phyloP scores from a whole-genome alignment of 35 echinoderm and acorn worm genomes.

The Anneissia japonica region DNA sequence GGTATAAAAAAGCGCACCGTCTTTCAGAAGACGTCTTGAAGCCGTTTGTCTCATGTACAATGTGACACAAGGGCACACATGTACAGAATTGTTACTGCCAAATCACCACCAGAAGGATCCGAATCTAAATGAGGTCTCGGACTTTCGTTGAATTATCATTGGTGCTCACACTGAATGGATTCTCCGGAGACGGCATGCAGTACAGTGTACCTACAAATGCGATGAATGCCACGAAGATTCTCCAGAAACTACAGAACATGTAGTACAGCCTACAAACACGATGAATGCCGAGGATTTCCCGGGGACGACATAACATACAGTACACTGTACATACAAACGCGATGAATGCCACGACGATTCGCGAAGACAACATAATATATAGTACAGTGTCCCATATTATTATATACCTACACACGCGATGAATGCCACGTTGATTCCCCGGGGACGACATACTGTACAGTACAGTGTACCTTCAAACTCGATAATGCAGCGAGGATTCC shows the following conservation, averaged over 20 bases:
- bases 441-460: neutral
- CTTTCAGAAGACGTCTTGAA: too few species aligned
- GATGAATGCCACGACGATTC: neutral
- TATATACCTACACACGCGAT: too few species aligned
- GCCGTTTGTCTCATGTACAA: neutral
- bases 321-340: neutral
- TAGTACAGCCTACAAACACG: too few species aligned
- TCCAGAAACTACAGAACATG: too few species aligned
- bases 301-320: neutral
- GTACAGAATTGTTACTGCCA: too few species aligned
- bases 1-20: too few species aligned
- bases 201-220: neutral
- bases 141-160: neutral
- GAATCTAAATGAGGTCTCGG: neutral
- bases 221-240: neutral
- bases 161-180: neutral
- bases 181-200: neutral
- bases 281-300: too few species aligned
- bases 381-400: too few species aligned
- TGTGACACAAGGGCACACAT: too few species aligned
- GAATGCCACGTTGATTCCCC: too few species aligned
- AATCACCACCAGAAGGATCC: neutral
- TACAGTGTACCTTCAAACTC: neutral
- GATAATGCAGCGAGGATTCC: too few species aligned
- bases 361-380: too few species aligned